Base-by-base conservation (phyloP, 1,140 invertebrate species). In the Rhyzopertha dominica region DNA sequence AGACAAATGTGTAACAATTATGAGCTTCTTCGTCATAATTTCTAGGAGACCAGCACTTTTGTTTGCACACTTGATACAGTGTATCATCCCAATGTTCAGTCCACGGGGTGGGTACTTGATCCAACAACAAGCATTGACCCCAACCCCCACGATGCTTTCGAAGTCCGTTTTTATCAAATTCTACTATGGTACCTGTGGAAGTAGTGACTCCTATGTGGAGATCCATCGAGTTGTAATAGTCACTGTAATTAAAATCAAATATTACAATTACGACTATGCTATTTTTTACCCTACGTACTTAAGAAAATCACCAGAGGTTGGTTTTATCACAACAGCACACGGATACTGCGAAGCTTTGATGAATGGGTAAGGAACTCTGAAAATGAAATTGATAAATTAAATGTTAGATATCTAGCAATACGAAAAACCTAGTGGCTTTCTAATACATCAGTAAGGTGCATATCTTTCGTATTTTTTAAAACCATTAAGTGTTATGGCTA, bases 121-220 rank as follows among this genome's bases (percentile, higher is more conserved):
- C 79, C 37, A 88, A 73, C 4, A 83, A 63, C 28, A 89, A 65
- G 65, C 84, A 86, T 65, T 85, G 80, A 49, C 75, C 72, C 83
- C 84, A 87, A 62, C 65, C 61, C 62, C 73, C 70, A 62, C 62
- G 43, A 28, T 74, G 73, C 47, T 54, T 65, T 49, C 69, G 73
- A 9, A 88, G 70, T 16, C 87, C 87, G 54, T 80, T 68, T 53
- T 75, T 75, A 74, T 87, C 84, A 67, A 84, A 89, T 70, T 88
- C 86, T 43, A 85, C 77, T 13, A 88, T 81, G 61, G 71, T 72
- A 34, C 85, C 84, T 45, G 72, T 73, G 35, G 82, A 86, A 56
- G 80, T 82, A 30, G 85, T 88, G 41, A 90, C 77, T 28, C 85
- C 85, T 66, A 89, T 88, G 65, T 90, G 86, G 34, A 90, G 75